These are phyloP conservation scores for Diplolepis rosae DNA, from an alignment of 2,888 invertebrate genomes.

Conservation along the genomic window DNA sequence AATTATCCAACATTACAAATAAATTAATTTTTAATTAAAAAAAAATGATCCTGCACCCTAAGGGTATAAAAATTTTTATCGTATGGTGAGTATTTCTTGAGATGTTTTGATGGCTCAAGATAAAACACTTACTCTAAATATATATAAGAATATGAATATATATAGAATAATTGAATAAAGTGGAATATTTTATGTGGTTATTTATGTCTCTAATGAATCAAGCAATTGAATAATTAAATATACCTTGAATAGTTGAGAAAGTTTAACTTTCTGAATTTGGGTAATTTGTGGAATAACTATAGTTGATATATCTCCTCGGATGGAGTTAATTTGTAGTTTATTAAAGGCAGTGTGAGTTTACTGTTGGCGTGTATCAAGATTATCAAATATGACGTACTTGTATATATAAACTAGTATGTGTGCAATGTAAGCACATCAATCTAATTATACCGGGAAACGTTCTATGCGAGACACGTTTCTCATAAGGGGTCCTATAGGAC, in stretches of 20 bases:
- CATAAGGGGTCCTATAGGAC: slow-evolving; percentile 40
- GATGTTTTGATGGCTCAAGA: too few species aligned
- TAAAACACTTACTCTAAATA: too few species aligned
- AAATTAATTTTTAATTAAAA: too few species aligned
- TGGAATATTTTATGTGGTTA: too few species aligned
- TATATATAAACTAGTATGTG: not conserved
- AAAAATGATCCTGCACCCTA: too few species aligned
- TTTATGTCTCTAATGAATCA: not conserved
- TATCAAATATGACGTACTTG: not conserved
- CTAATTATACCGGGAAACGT: slow-evolving; percentile 51
- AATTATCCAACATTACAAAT: too few species aligned
- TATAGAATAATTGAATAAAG: too few species aligned
- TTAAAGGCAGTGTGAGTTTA: slow-evolving; percentile 14
- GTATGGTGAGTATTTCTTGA: too few species aligned
- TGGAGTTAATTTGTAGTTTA: slow-evolving; percentile 14
- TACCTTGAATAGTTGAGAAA: not conserved
- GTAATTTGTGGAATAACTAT: not conserved
- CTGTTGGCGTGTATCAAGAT: slow-evolving; percentile 18
- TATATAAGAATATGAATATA: too few species aligned
- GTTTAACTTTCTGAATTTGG: not conserved
- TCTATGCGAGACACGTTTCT: slow-evolving; percentile 60
- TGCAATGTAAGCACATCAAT: slow-evolving; percentile 35
- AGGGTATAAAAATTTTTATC: too few species aligned
- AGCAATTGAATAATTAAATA: not conserved
- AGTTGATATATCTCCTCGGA: not conserved